These are phyloP conservation scores for Picathartes gymnocephalus DNA, from an alignment of 2,113 vertebrate genomes.

Conservation along the genomic window DNA sequence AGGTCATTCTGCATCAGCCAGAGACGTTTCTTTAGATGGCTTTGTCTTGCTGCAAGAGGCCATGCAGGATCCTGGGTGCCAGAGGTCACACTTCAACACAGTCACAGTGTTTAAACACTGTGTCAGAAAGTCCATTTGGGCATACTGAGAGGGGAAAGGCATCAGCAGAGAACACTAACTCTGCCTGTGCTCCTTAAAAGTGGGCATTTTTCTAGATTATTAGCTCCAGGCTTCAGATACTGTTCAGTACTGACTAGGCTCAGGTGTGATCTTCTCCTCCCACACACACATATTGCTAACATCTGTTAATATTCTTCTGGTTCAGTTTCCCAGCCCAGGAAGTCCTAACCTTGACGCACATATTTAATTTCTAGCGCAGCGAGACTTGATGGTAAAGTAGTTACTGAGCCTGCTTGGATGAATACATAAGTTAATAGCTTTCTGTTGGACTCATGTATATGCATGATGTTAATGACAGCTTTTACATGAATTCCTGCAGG, in stretches of 20 bases:
- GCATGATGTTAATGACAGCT: conserved; percentile 50
- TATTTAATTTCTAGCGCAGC: conserved; percentile 21
- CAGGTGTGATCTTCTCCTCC: conserved; percentile 54
- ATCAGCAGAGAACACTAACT: neutral
- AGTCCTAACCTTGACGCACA: conserved; percentile 17
- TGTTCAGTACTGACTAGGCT: neutral
- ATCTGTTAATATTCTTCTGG: conserved; percentile 20
- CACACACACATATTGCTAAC: neutral
- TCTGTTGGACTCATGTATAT: conserved; percentile 46
- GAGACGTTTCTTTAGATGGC: neutral
- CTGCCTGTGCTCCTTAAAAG: neutral
- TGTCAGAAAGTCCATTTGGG: neutral
- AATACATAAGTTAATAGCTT: conserved; percentile 28
- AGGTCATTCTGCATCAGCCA: neutral
- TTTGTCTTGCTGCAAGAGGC: neutral
- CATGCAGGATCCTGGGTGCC: neutral
- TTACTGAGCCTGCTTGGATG: conserved; percentile 19
- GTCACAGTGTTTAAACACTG: neutral
- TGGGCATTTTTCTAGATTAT: fast-evolving
- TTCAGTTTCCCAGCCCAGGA: conserved; percentile 18
- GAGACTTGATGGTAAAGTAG: conserved; percentile 33
- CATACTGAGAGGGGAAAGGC: neutral
- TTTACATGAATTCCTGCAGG: conserved; percentile 33
- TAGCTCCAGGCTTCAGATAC: neutral
- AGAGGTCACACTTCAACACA: neutral